A percentile compares a stretch with the other conserved stretches of the same genome.
Evolutionary conservation across 2,888 invertebrate genomes (phyloP).

Genomic region (Chelonus formosanus): DNA sequence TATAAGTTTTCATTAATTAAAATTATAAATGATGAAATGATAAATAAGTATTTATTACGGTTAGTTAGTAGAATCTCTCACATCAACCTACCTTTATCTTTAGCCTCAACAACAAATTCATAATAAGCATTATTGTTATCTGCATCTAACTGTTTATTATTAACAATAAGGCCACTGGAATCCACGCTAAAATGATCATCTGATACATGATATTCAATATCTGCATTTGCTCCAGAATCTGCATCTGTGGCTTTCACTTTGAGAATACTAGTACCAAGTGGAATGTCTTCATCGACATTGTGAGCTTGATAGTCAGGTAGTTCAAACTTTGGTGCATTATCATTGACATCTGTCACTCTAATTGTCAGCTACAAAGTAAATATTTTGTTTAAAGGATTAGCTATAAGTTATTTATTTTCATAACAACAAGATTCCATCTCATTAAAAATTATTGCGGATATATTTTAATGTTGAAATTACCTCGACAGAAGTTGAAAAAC

Average conservation of each 20-base stretch:
- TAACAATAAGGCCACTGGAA: conserved; percentile 90
- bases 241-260: conserved; percentile 96
- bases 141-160: conserved; percentile 92
- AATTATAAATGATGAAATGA: too few relatives aligned
- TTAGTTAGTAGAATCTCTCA: too few relatives aligned
- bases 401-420: conserved; percentile 11
- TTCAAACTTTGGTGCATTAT: conserved; percentile 96
- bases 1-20: too few relatives aligned
- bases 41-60: too few relatives aligned
- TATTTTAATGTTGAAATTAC: conserved; percentile 63
- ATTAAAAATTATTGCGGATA: too few relatives aligned
- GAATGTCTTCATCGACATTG: conserved; percentile 94
- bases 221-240: conserved; percentile 94
- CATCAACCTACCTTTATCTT: conserved; percentile 77
- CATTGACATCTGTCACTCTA: conserved; percentile 95
- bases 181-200: conserved; percentile 96
- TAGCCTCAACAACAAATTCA: conserved; percentile 92
- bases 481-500: conserved; percentile 94
- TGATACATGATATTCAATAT: conserved; percentile 90
- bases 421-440: background rate
- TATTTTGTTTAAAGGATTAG: background rate
- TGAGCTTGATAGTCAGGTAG: conserved; percentile 96
- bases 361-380: conserved; percentile 79
- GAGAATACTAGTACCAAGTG: conserved; percentile 89
- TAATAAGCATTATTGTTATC: conserved; percentile 97